A percentile compares a stretch with the other conserved stretches of the same genome.
These are phyloP conservation scores for Pholis gunnellus DNA, from an alignment of 2,113 vertebrate species.

Conservation along the genomic window DNA sequence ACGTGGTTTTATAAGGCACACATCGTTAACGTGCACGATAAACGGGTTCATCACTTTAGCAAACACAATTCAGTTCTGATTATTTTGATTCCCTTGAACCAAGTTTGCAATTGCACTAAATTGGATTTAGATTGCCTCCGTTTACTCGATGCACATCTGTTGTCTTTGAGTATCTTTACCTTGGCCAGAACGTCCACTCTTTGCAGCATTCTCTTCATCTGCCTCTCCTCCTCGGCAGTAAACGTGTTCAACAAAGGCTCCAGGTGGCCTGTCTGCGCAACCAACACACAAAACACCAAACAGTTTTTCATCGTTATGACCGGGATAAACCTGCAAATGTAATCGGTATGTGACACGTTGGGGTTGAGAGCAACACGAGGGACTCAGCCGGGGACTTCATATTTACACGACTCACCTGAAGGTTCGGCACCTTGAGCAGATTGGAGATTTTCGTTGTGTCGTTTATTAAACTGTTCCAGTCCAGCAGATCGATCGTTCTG, in stretches of 20 bases:
- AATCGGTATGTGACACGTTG: neutral
- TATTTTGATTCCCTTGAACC: neutral
- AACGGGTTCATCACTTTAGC: neutral
- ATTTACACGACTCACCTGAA: slow-evolving; percentile 83
- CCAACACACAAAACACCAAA: slow-evolving; percentile 13
- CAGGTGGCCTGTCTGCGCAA: slow-evolving; percentile 88
- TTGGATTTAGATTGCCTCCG: neutral
- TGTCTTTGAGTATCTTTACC: slow-evolving; percentile 72
- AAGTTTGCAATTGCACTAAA: neutral
- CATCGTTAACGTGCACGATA: neutral
- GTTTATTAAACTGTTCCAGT: slow-evolving; percentile 93
- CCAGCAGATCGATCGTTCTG: slow-evolving; percentile 92
- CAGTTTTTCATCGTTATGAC: neutral
- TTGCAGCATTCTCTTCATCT: slow-evolving; percentile 95
- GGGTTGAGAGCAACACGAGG: neutral
- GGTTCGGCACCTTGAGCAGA: slow-evolving; percentile 91
- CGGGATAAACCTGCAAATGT: neutral
- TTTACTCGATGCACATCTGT: neutral
- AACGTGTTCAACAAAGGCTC: slow-evolving; percentile 90
- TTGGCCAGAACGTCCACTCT: slow-evolving; percentile 91
- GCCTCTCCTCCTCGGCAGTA: slow-evolving; percentile 90
- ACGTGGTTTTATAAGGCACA: neutral
- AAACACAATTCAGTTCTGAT: neutral
- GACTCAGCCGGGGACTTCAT: neutral
- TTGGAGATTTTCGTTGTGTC: slow-evolving; percentile 87